These are phyloP conservation scores for Palaemon carinicauda DNA, from an alignment of 1,140 invertebrate species.

Conservation along the genomic window DNA sequence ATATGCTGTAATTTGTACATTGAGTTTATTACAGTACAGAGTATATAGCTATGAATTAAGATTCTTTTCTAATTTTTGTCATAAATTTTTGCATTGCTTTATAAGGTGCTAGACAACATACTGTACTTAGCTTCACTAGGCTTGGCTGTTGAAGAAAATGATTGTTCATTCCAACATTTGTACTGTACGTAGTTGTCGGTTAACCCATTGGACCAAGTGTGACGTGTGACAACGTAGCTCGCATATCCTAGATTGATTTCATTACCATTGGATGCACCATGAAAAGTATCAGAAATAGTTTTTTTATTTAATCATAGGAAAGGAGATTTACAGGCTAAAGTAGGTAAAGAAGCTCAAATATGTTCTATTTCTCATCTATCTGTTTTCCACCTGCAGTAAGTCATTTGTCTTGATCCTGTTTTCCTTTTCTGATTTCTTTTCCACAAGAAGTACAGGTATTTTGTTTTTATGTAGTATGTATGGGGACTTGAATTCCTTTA, in stretches of 20 bases:
- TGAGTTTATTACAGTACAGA: neutral
- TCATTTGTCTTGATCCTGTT: too few species aligned
- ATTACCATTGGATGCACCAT: neutral
- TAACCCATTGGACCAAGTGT: neutral
- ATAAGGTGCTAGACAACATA: neutral
- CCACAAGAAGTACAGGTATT: too few species aligned
- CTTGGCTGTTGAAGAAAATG: neutral
- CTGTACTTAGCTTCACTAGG: neutral
- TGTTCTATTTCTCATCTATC: too few species aligned
- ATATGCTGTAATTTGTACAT: neutral
- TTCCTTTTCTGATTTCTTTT: too few species aligned
- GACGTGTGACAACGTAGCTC: too few species aligned
- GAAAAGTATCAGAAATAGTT: too few species aligned
- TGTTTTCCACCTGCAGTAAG: too few species aligned
- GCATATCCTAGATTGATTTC: neutral
- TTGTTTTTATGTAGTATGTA: too few species aligned
- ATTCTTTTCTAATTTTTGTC: neutral
- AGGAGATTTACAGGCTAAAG: too few species aligned
- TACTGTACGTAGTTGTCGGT: neutral
- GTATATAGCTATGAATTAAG: neutral
- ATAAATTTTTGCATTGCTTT: neutral
- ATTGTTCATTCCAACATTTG: neutral
- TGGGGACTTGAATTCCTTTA: too few species aligned
- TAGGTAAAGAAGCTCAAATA: too few species aligned
- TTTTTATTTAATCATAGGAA: too few species aligned